Percentiles rank a stretch among this genome's conserved stretches.
phyloP scores from a whole-genome alignment of 1,140 invertebrate genomes.

The Drosophila setifemur region DNA sequence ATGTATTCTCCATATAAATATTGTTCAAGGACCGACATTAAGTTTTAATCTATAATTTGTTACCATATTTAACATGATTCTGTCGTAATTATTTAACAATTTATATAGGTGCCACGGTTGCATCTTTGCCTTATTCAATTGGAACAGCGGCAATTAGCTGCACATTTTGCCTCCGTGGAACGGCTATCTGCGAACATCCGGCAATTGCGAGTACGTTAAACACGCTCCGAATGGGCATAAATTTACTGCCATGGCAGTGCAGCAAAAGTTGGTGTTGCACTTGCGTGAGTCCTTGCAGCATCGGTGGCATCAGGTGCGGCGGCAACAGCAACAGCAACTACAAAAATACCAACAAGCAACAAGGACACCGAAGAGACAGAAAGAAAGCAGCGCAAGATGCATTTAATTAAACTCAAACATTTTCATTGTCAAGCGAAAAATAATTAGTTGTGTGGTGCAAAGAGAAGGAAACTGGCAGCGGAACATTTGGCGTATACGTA shows the following conservation, averaged over 20 bases:
- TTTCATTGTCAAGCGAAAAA: constrained; percentile 82
- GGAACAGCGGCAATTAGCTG: constrained; percentile 64
- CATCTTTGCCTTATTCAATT: too few species aligned
- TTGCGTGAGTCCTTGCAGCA: too few species aligned
- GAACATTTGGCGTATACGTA: constrained; percentile 68
- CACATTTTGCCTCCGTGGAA: constrained; percentile 48
- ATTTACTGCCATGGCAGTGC: constrained; percentile 46
- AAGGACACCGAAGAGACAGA: constrained; percentile 26
- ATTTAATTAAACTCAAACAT: constrained; percentile 82
- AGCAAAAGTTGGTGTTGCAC: constrained; percentile 55
- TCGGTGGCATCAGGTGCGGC: constrained; percentile 67
- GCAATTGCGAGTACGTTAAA: constrained; percentile 69
- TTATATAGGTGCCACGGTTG: too few species aligned
- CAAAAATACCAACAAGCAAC: not conserved
- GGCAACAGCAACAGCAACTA: constrained; percentile 3
- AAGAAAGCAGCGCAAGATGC: constrained; percentile 74
- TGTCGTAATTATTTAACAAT: too few species aligned
- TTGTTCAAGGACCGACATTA: too few species aligned
- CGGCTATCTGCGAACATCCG: constrained; percentile 24
- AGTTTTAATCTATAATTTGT: too few species aligned
- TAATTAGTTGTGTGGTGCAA: constrained; percentile 80
- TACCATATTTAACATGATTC: too few species aligned
- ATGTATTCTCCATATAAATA: too few species aligned
- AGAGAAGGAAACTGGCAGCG: constrained; percentile 29
- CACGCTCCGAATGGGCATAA: constrained; percentile 71